These are phyloP conservation scores for Aromia moschata DNA, from an alignment of 2,888 invertebrate genomes.

Conservation along the genomic window DNA sequence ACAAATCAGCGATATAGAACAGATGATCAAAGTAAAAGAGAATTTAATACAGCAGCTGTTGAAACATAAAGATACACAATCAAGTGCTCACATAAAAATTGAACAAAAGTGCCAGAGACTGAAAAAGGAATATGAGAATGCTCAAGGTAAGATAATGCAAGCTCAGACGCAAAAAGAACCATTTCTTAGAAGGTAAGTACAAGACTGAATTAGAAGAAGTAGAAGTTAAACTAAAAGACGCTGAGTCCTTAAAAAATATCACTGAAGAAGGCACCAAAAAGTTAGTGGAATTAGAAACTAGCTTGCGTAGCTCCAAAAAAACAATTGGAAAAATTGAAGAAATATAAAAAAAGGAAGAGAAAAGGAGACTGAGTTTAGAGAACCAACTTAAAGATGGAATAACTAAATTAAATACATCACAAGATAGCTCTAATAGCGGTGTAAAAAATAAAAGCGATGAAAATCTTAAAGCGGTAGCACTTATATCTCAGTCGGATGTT, in stretches of 20 bases:
- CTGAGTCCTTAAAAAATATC: conserved; percentile 61
- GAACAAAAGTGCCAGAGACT: conserved; percentile 72
- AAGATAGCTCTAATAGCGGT: conserved; percentile 42
- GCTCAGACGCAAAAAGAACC: conserved; percentile 62
- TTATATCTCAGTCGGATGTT: conserved; percentile 30
- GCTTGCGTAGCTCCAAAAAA: conserved; percentile 77
- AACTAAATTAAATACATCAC: conserved; percentile 53
- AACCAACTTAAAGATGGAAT: conserved; percentile 69
- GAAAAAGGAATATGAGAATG: conserved; percentile 69
- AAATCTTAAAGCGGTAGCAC: conserved; percentile 37
- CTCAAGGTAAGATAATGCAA: conserved; percentile 67
- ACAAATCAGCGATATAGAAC: conserved; percentile 75
- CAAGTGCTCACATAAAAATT: conserved; percentile 68
- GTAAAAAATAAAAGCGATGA: conserved; percentile 43
- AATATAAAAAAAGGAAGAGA: conserved; percentile 78
- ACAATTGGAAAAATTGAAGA: conserved; percentile 79
- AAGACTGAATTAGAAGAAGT: conserved; percentile 61
- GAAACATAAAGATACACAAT: conserved; percentile 68
- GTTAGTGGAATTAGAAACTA: conserved; percentile 76
- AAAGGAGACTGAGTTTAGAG: conserved; percentile 75
- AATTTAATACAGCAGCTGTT: conserved; percentile 76
- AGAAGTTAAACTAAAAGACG: conserved; percentile 61
- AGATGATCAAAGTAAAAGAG: conserved; percentile 75
- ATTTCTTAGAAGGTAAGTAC: conserved; percentile 54
- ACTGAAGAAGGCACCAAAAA: conserved; percentile 72